phyloP scores from a whole-genome alignment of 2,888 invertebrate species.

The Leptura quadrifasciata region DNA sequence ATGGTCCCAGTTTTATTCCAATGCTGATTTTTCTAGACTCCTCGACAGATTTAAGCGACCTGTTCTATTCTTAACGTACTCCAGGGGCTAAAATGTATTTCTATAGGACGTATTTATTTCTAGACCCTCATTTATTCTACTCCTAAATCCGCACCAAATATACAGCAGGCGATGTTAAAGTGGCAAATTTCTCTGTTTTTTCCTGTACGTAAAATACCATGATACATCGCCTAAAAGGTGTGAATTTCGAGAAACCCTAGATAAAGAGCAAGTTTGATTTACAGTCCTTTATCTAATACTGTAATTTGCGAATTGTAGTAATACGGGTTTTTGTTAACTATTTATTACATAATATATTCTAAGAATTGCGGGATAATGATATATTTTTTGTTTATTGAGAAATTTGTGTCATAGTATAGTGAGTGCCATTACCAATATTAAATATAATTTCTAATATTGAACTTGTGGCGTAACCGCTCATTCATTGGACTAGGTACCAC shows the following conservation, averaged over 20 bases:
- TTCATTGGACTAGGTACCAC: too few species aligned
- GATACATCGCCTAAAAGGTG: slow-evolving; percentile 19
- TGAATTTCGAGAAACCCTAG: not conserved
- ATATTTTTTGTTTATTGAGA: too few species aligned
- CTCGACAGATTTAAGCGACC: slow-evolving; percentile 24
- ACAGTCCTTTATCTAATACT: not conserved
- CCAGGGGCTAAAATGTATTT: slow-evolving; percentile 22
- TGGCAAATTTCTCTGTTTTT: slow-evolving; percentile 20
- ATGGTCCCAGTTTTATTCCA: slow-evolving; percentile 39
- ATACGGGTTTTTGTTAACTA: not conserved
- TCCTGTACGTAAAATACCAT: slow-evolving; percentile 8
- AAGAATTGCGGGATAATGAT: not conserved
- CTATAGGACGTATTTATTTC: slow-evolving; percentile 26
- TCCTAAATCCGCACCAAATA: slow-evolving; percentile 26
- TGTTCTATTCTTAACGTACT: slow-evolving; percentile 35
- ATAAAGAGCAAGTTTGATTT: slow-evolving; percentile 3
- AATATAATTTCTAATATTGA: too few species aligned
- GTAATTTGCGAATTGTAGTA: not conserved
- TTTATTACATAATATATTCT: not conserved
- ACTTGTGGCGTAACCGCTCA: too few species aligned
- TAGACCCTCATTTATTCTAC: slow-evolving; percentile 31
- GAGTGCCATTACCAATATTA: too few species aligned
- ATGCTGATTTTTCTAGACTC: slow-evolving; percentile 33
- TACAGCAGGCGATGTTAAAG: slow-evolving; percentile 30
- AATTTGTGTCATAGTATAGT: too few species aligned